Base-by-base conservation (phyloP, 2,888 invertebrate genomes). In the Pyralis farinalis region DNA sequence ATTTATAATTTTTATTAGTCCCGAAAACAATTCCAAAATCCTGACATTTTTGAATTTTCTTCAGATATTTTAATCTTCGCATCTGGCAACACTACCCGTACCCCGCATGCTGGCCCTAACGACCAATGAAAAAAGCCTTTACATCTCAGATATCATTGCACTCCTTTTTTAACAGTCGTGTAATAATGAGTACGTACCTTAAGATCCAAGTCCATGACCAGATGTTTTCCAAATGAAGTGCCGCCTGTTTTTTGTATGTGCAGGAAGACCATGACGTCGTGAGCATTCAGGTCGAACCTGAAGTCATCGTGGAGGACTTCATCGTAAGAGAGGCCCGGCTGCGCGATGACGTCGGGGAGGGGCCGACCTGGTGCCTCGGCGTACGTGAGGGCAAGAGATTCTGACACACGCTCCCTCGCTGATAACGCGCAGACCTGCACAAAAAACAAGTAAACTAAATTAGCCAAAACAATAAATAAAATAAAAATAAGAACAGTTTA, bases 161-260 rank as follows among this genome's bases (percentile, higher is more conserved):
- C n/a, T n/a, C n/a, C n/a, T n/a, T n/a, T n/a, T n/a, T n/a, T n/a
- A n/a, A n/a, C n/a, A n/a, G n/a, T n/a, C n/a, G n/a, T n/a, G n/a
- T n/a, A n/a, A n/a, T n/a, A n/a, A n/a, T n/a, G n/a, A n/a, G 16
- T 16, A 16, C 16, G 16, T 16, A 92, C 92, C 90, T 92, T 92
- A 41, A 92, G 88, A 83, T 98, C 97, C 68, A 99, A 91, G 90
- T 99, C 97, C 86, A 96, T 95, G 43, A 99, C 98, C 58, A 99
- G 91, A 87, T 98, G 98, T 72, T 96, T 94, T 40, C 99, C 99
- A 76, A 99, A 99, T 5, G 97, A 94, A 29, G 99, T 99, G 20
- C 99, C 99, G 40, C 99, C 99, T 38, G 99, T 99, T 90, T 99
- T 99, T 85, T 99, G 99, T 79, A 99, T 98, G 80, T 99, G 99